These are phyloP conservation scores for Platorchestia sp. DNA, from an alignment of 1,140 invertebrate genomes.

Conservation along the genomic window DNA sequence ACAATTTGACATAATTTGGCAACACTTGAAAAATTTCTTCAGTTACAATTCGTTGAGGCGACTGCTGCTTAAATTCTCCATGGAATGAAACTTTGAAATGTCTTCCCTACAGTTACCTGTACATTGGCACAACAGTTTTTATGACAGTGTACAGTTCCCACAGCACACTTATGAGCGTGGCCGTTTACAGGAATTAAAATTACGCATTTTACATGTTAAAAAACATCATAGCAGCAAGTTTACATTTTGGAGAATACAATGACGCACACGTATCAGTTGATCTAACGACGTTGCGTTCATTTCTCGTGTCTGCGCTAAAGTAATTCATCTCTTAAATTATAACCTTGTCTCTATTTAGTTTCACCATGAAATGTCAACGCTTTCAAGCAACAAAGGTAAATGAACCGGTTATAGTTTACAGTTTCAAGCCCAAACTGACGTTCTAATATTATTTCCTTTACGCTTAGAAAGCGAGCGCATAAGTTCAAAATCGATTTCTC, in stretches of 20 bases:
- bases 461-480: background rate
- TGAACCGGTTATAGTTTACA: background rate
- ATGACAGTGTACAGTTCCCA: background rate
- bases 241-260: background rate
- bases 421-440: too few species aligned
- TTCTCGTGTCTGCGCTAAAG: background rate
- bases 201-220: background rate
- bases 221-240: background rate
- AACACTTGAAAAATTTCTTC: too few species aligned
- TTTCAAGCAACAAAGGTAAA: too few species aligned
- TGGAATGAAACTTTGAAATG: background rate
- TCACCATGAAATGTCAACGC: background rate
- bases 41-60: too few species aligned
- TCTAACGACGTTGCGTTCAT: background rate
- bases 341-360: background rate
- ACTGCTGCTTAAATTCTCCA: background rate
- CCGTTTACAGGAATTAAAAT: background rate
- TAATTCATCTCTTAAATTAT: background rate
- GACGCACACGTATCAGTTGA: background rate
- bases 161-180: background rate
- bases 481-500: background rate
- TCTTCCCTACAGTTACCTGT: background rate
- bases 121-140: background rate
- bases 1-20: too few species aligned
- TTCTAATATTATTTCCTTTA: background rate